phyloP scores from a whole-genome alignment of 2,797 vertebrate species.

The Cheirogaleus major region DNA sequence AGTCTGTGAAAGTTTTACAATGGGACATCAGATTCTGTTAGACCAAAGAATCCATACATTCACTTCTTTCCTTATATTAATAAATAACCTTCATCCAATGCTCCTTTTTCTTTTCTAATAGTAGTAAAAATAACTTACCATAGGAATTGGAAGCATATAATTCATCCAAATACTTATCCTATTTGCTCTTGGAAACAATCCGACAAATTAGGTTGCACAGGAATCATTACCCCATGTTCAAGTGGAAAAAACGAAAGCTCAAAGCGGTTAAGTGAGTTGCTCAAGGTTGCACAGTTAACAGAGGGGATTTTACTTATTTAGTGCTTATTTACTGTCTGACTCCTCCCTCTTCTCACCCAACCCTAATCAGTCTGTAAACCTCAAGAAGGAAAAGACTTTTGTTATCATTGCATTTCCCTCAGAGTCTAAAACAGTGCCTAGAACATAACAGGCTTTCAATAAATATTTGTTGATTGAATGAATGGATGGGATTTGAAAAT shows the following conservation, averaged over 20 bases:
- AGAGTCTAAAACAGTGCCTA: neutral
- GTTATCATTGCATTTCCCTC: constrained; percentile 1
- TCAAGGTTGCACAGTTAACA: neutral
- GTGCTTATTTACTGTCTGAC: neutral
- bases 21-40: neutral
- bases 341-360: neutral
- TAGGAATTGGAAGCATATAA: neutral
- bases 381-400: neutral
- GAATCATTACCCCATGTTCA: neutral
- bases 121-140: constrained; percentile 4
- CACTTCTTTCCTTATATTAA: neutral
- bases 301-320: neutral
- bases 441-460: neutral
- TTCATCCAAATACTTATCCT: constrained; percentile 1
- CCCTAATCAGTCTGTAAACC: neutral
- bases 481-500: constrained; percentile 3
- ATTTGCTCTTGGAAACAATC: constrained; percentile 4
- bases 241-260: constrained; percentile 10
- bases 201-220: neutral
- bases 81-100: neutral
- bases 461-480: neutral
- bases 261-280: neutral
- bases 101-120: constrained; percentile 38
- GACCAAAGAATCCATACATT: neutral
- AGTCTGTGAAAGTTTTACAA: neutral